phyloP scores from a whole-genome alignment of 1,140 invertebrate genomes.

The Lepidurus apus region DNA sequence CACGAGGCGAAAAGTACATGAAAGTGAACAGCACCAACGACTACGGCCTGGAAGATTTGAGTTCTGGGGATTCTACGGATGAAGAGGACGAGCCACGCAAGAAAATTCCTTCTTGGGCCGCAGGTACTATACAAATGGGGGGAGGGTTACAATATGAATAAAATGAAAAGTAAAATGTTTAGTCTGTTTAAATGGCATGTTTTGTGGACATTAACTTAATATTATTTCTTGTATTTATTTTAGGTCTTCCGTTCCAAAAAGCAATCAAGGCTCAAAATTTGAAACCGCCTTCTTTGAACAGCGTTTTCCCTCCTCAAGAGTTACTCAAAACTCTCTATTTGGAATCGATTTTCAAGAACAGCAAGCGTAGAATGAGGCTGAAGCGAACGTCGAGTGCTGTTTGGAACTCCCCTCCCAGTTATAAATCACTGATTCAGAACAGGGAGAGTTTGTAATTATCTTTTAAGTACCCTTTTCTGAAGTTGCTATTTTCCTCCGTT shows the following conservation, averaged over 20 bases:
- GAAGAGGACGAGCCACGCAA: conserved; percentile 38
- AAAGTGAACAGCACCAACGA: conserved; percentile 35
- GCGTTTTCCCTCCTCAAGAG: conserved; percentile 28
- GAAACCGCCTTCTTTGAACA: conserved; percentile 22
- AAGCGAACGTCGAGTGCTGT: conserved; percentile 35
- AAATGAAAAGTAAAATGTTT: conserved; percentile 1
- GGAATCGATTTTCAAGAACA: conserved; percentile 16
- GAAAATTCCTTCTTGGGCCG: conserved; percentile 38
- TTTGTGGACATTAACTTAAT: neutral
- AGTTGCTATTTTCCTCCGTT: no score
- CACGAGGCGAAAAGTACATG: neutral
- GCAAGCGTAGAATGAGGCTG: neutral
- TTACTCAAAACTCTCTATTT: neutral
- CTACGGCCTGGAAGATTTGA: conserved; percentile 39
- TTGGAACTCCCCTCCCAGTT: conserved; percentile 32
- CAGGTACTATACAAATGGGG: conserved; percentile 25
- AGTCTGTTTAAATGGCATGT: neutral
- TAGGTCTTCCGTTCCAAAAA: neutral
- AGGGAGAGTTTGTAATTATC: neutral
- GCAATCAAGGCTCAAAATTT: conserved; percentile 19
- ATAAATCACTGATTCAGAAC: neutral
- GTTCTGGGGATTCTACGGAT: conserved; percentile 39
- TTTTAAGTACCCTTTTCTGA: no score
- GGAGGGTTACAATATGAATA: neutral
- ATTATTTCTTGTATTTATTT: neutral